A percentile compares a stretch with the other conserved stretches of the same genome.
Conservation (phyloP, 35 echinoderm and acorn worm genomes). For the Lytechinus variegatus region DNA sequence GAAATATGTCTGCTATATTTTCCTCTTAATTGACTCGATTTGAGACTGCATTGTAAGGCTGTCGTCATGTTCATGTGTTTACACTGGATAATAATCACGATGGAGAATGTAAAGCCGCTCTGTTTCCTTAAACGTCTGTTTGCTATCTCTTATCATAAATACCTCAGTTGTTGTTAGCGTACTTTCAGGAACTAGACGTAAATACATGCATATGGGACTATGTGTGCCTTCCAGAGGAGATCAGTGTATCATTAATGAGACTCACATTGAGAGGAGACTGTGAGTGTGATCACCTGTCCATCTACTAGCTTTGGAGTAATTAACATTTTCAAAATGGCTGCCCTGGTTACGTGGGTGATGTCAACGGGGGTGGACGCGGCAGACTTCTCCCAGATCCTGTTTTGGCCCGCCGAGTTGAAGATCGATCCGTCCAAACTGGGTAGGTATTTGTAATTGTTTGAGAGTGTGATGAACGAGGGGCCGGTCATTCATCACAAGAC, state of each 20-base stretch:
- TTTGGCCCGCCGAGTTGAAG: not conserved
- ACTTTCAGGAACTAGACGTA: not conserved
- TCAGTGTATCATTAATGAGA: not conserved
- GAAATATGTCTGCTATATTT: not conserved
- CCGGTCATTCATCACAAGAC: not conserved
- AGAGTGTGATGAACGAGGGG: not conserved
- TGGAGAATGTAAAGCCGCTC: not conserved
- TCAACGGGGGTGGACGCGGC: conserved; percentile 21
- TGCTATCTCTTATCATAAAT: not conserved
- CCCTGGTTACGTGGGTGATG: conserved; percentile 33
- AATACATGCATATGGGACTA: not conserved
- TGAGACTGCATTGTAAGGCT: not conserved
- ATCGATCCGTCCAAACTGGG: conserved; percentile 29
- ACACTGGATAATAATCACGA: not conserved
- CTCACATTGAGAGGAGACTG: not conserved
- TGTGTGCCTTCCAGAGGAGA: not conserved
- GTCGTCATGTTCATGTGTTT: not conserved
- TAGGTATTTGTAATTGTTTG: conserved; percentile 27
- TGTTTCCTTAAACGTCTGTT: not conserved
- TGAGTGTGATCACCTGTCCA: not conserved
- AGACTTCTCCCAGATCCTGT: conserved; percentile 34
- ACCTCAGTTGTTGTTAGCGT: not conserved
- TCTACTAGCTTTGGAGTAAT: not conserved
- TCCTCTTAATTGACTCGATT: not conserved
- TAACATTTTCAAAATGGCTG: conserved; percentile 35